A percentile compares a stretch with the other conserved stretches of the same genome.
Evolutionary conservation across 1,140 invertebrate species (phyloP).

Genomic region (Pogonomyrmex californicus): DNA sequence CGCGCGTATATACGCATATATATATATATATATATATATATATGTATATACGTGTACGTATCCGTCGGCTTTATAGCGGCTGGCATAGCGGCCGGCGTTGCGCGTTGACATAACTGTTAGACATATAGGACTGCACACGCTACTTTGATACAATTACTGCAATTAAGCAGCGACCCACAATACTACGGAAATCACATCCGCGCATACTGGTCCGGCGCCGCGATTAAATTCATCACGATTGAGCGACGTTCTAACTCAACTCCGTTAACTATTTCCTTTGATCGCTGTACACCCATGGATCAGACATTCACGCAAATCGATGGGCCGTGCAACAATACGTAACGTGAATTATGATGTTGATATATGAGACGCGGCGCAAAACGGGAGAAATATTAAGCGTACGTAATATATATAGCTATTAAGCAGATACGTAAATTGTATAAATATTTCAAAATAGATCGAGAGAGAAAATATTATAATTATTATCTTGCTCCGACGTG

Average conservation of each 20-base stretch:
- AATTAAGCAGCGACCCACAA: slow-evolving; percentile 71
- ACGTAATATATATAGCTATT: not conserved
- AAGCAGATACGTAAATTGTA: not conserved
- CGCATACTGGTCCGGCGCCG: slow-evolving; percentile 23
- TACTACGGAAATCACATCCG: slow-evolving; percentile 70
- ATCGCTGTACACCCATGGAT: slow-evolving; percentile 4
- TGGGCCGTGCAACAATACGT: not conserved
- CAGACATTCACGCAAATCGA: slow-evolving; percentile 19
- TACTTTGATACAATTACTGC: slow-evolving; percentile 74
- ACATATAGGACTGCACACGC: slow-evolving; percentile 58
- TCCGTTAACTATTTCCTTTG: slow-evolving; percentile 56
- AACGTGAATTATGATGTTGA: not conserved
- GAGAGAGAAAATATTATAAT: not conserved
- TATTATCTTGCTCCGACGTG: not conserved
- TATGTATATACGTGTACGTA: not conserved
- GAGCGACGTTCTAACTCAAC: slow-evolving; percentile 44
- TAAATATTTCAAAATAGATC: not conserved
- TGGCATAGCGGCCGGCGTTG: slow-evolving; percentile 16
- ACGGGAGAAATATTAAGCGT: not conserved
- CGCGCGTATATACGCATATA: not conserved
- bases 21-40: not conserved
- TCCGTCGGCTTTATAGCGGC: slow-evolving; percentile 63
- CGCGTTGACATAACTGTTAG: slow-evolving; percentile 61
- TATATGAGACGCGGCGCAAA: not conserved
- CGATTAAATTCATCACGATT: slow-evolving; percentile 69